phyloP scores from a whole-genome alignment of 2,797 vertebrate genomes.

The Malurus splendens region DNA sequence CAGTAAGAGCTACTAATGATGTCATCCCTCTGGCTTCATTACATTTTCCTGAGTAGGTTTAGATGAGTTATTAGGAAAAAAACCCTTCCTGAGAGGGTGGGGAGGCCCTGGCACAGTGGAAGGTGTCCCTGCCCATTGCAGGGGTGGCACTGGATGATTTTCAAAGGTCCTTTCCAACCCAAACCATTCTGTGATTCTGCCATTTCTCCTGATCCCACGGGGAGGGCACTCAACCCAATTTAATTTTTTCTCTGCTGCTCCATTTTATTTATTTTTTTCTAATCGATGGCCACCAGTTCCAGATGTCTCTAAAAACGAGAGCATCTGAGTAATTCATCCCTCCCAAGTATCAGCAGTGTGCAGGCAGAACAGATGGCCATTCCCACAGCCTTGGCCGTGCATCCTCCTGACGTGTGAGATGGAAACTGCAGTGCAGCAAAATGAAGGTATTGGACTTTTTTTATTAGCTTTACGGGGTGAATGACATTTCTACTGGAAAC shows the following conservation, averaged over 20 bases:
- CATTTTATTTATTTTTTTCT: background rate
- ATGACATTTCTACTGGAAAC: constrained; percentile 12
- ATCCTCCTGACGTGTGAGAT: background rate
- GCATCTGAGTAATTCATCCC: background rate
- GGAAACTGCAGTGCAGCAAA: background rate
- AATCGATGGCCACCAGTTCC: background rate
- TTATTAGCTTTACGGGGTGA: background rate
- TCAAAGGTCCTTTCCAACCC: background rate
- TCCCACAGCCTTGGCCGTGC: background rate
- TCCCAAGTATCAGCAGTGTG: background rate
- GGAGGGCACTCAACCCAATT: background rate
- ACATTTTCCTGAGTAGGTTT: background rate
- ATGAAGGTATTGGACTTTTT: background rate
- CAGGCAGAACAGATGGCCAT: constrained; percentile 31
- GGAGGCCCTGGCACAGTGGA: fast-evolving
- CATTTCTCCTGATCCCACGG: background rate
- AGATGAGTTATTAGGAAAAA: too few species aligned
- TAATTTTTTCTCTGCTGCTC: background rate
- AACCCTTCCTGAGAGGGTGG: background rate
- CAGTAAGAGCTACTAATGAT: background rate
- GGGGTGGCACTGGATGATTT: fast-evolving
- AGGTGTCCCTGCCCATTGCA: background rate
- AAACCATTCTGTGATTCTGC: background rate
- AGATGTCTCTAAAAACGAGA: constrained; percentile 6
- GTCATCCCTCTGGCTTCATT: background rate